These are phyloP conservation scores for Rhimphoctona megacephalus DNA, from an alignment of 2,888 invertebrate genomes.

Conservation along the genomic window DNA sequence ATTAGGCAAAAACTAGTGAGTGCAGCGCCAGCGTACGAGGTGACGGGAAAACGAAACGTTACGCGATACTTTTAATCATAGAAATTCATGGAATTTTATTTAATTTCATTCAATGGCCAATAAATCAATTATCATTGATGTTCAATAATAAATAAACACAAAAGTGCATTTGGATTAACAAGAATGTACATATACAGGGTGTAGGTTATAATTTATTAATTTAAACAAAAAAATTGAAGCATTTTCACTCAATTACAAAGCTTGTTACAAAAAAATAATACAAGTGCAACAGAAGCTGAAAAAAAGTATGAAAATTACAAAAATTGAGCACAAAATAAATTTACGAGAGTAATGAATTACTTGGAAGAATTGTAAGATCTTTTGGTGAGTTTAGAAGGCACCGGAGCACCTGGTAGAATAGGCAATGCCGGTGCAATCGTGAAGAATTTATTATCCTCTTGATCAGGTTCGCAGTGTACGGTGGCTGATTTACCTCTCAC, in stretches of 20 bases:
- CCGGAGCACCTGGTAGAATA: conserved; percentile 80
- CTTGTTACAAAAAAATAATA: not conserved
- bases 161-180: not conserved
- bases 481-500: conserved; percentile 78
- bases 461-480: conserved; percentile 71
- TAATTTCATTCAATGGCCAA: not conserved
- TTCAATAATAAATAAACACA: not conserved
- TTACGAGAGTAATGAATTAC: conserved; percentile 70
- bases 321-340: not conserved
- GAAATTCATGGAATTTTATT: not conserved
- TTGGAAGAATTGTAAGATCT: conserved; percentile 80
- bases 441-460: conserved; percentile 78
- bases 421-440: conserved; percentile 83
- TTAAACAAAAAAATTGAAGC: not conserved
- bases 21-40: not conserved
- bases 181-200: not conserved
- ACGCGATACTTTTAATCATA: not conserved
- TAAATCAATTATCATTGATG: not conserved
- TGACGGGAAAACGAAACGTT: not conserved
- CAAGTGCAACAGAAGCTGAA: not conserved
- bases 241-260: not conserved
- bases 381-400: conserved; percentile 80
- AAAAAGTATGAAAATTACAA: not conserved
- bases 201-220: not conserved
- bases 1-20: not conserved